Conservation (phyloP, 1,140 invertebrate genomes). For the Papilio polytes region DNA sequence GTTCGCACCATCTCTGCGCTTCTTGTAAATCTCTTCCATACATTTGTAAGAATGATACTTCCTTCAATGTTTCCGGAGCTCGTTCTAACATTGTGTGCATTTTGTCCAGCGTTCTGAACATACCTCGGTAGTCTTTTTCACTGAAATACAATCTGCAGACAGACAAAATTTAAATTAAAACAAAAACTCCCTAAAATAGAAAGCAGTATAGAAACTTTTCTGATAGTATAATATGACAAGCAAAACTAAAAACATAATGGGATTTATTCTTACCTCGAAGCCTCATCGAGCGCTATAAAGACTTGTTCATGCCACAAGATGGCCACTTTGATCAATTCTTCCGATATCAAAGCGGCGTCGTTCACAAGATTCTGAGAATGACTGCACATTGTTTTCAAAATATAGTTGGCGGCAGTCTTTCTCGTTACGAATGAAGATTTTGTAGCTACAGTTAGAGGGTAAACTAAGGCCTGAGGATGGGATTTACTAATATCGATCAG, state of each 20-base stretch:
- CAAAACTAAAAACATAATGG: not conserved
- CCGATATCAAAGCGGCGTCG: conserved; percentile 97
- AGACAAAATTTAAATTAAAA: conserved; percentile 17
- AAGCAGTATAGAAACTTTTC: too few relatives aligned
- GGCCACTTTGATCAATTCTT: conserved; percentile 98
- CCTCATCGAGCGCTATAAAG: conserved; percentile 29
- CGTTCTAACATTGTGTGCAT: conserved; percentile 97
- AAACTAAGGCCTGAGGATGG: conserved; percentile 96
- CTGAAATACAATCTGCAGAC: conserved; percentile 94
- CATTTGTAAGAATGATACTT: conserved; percentile 98
- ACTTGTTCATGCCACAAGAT: conserved; percentile 99
- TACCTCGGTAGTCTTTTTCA: conserved; percentile 96
- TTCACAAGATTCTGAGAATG: conserved; percentile 96
- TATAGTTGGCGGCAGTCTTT: conserved; percentile 96
- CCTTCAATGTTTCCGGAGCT: conserved; percentile 98
- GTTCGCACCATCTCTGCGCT: conserved; percentile 96
- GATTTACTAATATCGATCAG: conserved; percentile 97
- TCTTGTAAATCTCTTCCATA: conserved; percentile 97
- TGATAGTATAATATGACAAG: too few relatives aligned
- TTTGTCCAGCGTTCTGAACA: conserved; percentile 98
- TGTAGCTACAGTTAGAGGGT: conserved; percentile 98
- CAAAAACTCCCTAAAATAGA: not conserved
- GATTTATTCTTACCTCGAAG: conserved; percentile 14
- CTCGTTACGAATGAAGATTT: conserved; percentile 96
- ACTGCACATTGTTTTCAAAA: conserved; percentile 97